phyloP scores from a whole-genome alignment of 2,888 invertebrate species.

The Troides oblongomaculatus region DNA sequence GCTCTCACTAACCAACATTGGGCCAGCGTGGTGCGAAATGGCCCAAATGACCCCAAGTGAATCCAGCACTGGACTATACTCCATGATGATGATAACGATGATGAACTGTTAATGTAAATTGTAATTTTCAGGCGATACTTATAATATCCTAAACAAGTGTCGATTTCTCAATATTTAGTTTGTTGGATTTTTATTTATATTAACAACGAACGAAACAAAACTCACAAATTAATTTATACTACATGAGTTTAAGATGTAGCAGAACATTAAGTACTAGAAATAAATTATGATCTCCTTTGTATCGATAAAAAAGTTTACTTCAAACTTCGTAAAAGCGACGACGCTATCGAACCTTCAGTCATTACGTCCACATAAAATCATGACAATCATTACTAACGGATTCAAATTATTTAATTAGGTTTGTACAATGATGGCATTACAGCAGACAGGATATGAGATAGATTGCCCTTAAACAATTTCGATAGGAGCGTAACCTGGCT shows the following conservation, averaged over 20 bases:
- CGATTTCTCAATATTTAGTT: neutral
- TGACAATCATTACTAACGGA: slow-evolving; percentile 39
- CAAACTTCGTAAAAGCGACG: slow-evolving; percentile 1
- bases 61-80: no score
- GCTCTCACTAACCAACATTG: no score
- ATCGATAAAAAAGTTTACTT: neutral
- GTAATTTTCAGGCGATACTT: no score
- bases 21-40: no score
- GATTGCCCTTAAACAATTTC: slow-evolving; percentile 48
- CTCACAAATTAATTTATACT: slow-evolving; percentile 18
- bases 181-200: slow-evolving; percentile 1
- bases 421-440: slow-evolving; percentile 48
- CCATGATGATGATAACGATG: no score
- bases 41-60: no score
- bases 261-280: slow-evolving; percentile 13
- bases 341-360: slow-evolving; percentile 18
- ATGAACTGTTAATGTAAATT: no score
- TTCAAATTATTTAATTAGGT: slow-evolving; percentile 60
- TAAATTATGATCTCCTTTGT: slow-evolving; percentile 15
- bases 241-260: slow-evolving; percentile 6
- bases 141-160: no score
- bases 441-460: slow-evolving; percentile 56
- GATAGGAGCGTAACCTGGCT: slow-evolving; percentile 57
- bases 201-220: neutral
- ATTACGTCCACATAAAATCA: slow-evolving; percentile 20